Percentiles rank a stretch among this genome's conserved stretches.
Evolutionary conservation across 2,888 invertebrate species (phyloP).

Genomic region (Antitype chi): DNA sequence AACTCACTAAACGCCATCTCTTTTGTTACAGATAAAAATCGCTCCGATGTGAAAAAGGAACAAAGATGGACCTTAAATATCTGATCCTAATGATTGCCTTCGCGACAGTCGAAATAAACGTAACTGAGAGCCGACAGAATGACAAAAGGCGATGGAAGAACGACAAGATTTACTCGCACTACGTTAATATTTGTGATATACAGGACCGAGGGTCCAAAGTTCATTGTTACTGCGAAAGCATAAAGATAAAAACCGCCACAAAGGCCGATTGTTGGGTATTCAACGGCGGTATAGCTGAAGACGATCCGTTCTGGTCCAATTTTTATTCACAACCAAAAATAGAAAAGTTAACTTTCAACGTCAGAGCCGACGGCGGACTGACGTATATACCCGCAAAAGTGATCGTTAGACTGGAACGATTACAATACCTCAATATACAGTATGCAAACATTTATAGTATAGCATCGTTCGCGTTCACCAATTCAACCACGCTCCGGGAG

Average conservation of each 20-base stretch:
- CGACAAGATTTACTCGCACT: conserved; percentile 85
- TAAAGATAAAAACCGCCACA: conserved; percentile 90
- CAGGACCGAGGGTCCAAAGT: conserved; percentile 90
- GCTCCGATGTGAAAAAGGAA: conserved; percentile 78
- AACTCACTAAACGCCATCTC: conserved; percentile 73
- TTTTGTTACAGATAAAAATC: conserved; percentile 87
- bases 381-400: conserved; percentile 94
- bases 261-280: conserved; percentile 95
- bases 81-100: conserved; percentile 88
- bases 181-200: conserved; percentile 91
- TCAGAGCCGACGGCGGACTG: conserved; percentile 92
- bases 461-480: conserved; percentile 94
- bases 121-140: conserved; percentile 87
- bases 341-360: conserved; percentile 93
- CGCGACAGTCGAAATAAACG: conserved; percentile 87
- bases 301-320: conserved; percentile 94
- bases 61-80: conserved; percentile 87
- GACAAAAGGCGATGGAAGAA: conserved; percentile 88
- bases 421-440: conserved; percentile 93
- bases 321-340: conserved; percentile 94
- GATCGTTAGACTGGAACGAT: conserved; percentile 92
- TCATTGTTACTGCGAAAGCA: conserved; percentile 92
- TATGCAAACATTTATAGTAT: conserved; percentile 94
- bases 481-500: conserved; percentile 92
- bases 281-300: conserved; percentile 92